Conservation (phyloP, 2,113 vertebrate genomes). For the Calyptommatus sinebrachiatus region DNA sequence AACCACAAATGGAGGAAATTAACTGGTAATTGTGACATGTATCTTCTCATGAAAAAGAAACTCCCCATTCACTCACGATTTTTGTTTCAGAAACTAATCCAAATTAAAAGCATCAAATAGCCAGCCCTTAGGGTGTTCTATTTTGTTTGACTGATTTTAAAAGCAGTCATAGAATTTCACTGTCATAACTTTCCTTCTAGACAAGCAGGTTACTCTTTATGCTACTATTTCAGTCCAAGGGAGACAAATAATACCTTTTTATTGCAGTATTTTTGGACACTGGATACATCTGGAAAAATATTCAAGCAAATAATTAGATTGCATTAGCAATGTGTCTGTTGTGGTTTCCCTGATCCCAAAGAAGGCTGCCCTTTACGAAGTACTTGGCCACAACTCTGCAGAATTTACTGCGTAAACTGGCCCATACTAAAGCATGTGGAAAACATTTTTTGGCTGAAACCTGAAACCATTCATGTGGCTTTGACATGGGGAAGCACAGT, state of each 20-base stretch:
- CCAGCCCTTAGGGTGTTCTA: slow-evolving; percentile 41
- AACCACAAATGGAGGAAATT: slow-evolving; percentile 58
- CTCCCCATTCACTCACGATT: slow-evolving; percentile 15
- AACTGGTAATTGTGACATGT: slow-evolving; percentile 35
- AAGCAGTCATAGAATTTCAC: slow-evolving; percentile 57
- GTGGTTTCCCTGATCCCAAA: slow-evolving; percentile 78
- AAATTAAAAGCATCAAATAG: slow-evolving; percentile 46
- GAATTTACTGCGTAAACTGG: slow-evolving; percentile 83
- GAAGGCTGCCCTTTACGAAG: slow-evolving; percentile 80
- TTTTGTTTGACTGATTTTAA: slow-evolving; percentile 70
- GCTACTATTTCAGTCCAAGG: slow-evolving; percentile 70
- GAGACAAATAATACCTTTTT: slow-evolving; percentile 77
- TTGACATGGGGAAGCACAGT: slow-evolving; percentile 77
- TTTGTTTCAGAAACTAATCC: slow-evolving; percentile 47
- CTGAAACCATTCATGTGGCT: slow-evolving; percentile 86
- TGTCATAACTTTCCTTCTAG: slow-evolving; percentile 65
- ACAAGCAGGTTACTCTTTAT: slow-evolving; percentile 77
- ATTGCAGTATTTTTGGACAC: slow-evolving; percentile 80
- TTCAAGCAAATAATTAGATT: slow-evolving; percentile 84
- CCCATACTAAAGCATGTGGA: slow-evolving; percentile 82
- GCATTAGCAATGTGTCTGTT: slow-evolving; percentile 82
- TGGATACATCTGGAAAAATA: slow-evolving; percentile 84
- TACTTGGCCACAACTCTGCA: slow-evolving; percentile 74
- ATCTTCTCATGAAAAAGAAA: slow-evolving; percentile 37
- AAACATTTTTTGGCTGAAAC: slow-evolving; percentile 84